Conservation (phyloP, 2,888 invertebrate species). For the Seira musarum region DNA sequence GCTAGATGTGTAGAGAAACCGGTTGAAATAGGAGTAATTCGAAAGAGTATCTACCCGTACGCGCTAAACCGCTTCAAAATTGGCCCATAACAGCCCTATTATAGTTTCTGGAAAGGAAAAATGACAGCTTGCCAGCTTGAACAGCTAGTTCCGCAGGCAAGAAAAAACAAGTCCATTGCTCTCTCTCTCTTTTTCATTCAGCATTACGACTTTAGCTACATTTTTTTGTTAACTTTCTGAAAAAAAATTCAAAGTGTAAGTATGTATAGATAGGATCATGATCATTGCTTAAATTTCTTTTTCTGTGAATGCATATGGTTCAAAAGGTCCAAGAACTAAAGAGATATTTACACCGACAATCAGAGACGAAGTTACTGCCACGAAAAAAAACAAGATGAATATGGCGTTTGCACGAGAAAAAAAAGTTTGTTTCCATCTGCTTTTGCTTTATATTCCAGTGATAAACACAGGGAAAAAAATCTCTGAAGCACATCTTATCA, state of each 20-base stretch:
- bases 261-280: background rate
- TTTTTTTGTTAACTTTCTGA: constrained; percentile 15
- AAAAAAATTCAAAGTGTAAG: background rate
- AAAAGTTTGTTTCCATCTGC: too few species aligned
- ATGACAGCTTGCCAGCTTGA: background rate
- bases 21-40: constrained; percentile 14
- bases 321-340: too few species aligned
- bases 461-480: background rate
- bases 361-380: background rate
- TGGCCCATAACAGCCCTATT: background rate
- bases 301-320: background rate
- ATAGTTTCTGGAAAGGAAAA: background rate
- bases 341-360: background rate
- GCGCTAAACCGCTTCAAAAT: background rate
- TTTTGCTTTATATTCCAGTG: background rate
- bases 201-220: too few species aligned
- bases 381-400: too few species aligned
- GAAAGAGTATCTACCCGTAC: background rate
- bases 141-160: constrained; percentile 26
- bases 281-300: background rate
- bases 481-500: background rate
- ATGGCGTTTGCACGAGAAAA: too few species aligned
- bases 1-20: constrained; percentile 31
- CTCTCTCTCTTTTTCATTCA: constrained; percentile 3
- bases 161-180: constrained; percentile 41